Conservation (phyloP, 2,113 vertebrate genomes). For the Pluvianellus socialis region DNA sequence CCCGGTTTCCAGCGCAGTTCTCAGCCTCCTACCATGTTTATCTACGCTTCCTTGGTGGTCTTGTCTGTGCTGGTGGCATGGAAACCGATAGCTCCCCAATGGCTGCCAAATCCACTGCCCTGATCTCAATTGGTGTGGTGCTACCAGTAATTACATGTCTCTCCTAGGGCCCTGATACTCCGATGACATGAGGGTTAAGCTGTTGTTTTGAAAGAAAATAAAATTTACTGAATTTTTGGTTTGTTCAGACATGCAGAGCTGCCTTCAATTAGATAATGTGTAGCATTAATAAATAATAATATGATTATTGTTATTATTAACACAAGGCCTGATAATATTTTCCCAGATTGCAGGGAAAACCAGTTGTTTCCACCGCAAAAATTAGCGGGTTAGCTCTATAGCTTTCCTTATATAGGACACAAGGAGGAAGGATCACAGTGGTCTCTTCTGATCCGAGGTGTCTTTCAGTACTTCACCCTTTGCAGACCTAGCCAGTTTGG, state of each 20-base stretch:
- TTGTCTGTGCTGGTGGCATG: not conserved
- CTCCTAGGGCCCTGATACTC: not conserved
- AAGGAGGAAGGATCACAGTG: not conserved
- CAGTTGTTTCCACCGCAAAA: not conserved
- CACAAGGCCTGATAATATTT: not conserved
- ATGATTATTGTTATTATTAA: not conserved
- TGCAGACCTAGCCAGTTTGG: not conserved
- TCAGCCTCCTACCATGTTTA: slow-evolving; percentile 45
- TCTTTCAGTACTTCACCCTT: not conserved
- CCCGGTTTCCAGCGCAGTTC: not conserved
- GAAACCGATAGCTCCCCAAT: slow-evolving; percentile 4
- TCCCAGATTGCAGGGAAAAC: not conserved
- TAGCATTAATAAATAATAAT: not conserved
- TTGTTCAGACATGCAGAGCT: not conserved
- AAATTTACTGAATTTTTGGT: not conserved
- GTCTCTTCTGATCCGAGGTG: not conserved
- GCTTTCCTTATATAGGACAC: not conserved
- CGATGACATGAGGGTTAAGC: not conserved
- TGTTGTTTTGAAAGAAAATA: slow-evolving; percentile 52
- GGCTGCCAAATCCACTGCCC: slow-evolving; percentile 37
- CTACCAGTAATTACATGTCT: not conserved
- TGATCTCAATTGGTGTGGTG: not conserved
- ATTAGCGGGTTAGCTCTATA: not conserved
- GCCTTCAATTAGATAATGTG: not conserved
- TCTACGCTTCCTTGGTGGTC: slow-evolving; percentile 53